These are phyloP conservation scores for Scomber scombrus DNA, from an alignment of 2,113 vertebrate genomes.

Conservation along the genomic window DNA sequence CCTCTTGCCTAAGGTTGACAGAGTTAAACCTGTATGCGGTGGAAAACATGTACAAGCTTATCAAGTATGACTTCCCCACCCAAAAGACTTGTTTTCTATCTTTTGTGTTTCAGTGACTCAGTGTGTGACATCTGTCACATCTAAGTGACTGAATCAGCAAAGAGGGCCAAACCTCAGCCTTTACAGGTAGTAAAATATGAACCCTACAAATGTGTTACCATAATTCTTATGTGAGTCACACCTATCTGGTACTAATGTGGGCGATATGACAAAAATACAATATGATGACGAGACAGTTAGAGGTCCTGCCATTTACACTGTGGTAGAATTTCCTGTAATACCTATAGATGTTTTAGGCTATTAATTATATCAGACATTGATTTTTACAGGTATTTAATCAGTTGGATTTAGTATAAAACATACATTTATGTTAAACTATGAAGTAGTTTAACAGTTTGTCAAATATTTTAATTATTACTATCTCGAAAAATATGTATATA, in stretches of 20 bases:
- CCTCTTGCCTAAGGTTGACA: neutral
- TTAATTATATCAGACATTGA: neutral
- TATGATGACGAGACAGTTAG: no score
- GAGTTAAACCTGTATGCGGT: neutral
- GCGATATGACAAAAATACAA: neutral
- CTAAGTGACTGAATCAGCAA: conserved; percentile 27
- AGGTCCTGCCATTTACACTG: no score
- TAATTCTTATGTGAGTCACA: neutral
- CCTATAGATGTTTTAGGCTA: no score
- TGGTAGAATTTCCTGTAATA: no score
- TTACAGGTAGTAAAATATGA: neutral
- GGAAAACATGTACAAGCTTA: conserved; percentile 18
- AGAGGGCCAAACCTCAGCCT: conserved; percentile 14
- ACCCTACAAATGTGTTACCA: neutral
- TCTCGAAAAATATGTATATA: no score
- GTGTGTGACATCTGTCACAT: conserved; percentile 39
- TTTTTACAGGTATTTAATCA: neutral
- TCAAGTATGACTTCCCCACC: conserved; percentile 31
- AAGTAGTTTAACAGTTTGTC: no score
- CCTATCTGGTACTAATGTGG: no score
- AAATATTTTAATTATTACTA: no score
- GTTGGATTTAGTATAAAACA: neutral
- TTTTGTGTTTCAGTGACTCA: conserved; percentile 37
- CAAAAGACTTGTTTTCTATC: conserved; percentile 35
- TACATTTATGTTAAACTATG: no score